These are phyloP conservation scores for Piprites chloris DNA, from an alignment of 2,113 vertebrate species.

Conservation along the genomic window DNA sequence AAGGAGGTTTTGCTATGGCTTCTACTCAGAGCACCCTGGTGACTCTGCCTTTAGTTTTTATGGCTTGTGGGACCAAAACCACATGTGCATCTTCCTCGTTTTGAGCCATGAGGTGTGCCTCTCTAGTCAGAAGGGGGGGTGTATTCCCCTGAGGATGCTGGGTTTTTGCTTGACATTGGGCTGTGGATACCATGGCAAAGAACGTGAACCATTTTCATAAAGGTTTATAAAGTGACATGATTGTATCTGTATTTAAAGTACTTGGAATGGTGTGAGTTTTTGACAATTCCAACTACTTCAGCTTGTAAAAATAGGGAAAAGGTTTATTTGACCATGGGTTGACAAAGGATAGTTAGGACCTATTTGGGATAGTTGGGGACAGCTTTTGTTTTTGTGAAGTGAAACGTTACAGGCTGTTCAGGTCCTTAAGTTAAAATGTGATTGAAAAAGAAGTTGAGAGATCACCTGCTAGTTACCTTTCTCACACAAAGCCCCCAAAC, in stretches of 20 bases:
- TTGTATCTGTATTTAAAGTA: not conserved
- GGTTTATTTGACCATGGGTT: not conserved
- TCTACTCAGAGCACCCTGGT: not conserved
- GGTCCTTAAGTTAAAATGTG: not conserved
- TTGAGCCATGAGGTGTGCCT: not conserved
- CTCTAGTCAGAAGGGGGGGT: not conserved
- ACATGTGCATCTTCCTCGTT: rapidly evolving
- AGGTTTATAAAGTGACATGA: not conserved
- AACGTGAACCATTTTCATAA: not conserved
- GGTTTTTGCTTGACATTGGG: not conserved
- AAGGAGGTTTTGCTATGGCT: not conserved
- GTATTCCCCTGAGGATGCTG: not conserved
- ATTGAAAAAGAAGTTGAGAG: not conserved
- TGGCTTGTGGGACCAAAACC: not conserved
- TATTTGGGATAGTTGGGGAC: not conserved
- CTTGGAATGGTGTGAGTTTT: not conserved
- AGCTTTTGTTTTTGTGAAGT: not conserved
- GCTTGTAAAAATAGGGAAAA: not conserved
- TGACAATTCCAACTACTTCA: not conserved
- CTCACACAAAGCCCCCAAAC: not conserved
- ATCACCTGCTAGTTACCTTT: not conserved
- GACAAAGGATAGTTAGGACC: not conserved
- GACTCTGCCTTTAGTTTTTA: not conserved
- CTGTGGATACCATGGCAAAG: not conserved
- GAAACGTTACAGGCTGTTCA: not conserved